Conservation (phyloP, 2,888 invertebrate species). For the Suillia variegata region DNA sequence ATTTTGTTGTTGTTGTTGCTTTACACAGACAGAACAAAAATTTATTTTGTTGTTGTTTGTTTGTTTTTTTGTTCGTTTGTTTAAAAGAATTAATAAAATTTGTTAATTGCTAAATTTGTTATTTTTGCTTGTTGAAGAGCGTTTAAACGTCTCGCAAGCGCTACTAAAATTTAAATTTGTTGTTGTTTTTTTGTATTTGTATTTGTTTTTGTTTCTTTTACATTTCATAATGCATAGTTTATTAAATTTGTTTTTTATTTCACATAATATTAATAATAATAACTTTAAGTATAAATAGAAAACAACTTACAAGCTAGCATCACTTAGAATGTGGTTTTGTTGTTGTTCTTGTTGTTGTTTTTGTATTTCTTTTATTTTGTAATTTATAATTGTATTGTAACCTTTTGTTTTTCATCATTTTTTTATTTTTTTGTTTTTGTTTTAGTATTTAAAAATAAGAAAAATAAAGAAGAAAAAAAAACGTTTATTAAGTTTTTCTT, state of each 20-base stretch:
- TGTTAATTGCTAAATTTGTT: slow-evolving; percentile 53
- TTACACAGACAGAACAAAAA: slow-evolving; percentile 9
- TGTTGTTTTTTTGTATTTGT: slow-evolving; percentile 3
- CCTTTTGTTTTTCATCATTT: slow-evolving; percentile 22
- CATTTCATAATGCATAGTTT: background rate
- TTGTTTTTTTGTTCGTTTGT: background rate
- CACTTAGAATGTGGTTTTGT: slow-evolving; percentile 4
- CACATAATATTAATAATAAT: slow-evolving; percentile 5
- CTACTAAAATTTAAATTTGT: slow-evolving; percentile 49
- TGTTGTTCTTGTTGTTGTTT: too few relatives aligned
- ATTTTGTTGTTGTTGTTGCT: slow-evolving; percentile 1
- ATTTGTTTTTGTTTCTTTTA: slow-evolving; percentile 14
- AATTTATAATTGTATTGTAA: background rate
- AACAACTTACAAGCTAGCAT: background rate
- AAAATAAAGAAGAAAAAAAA: too few relatives aligned
- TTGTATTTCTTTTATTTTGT: too few relatives aligned
- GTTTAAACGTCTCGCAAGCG: too few relatives aligned
- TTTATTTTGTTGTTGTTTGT: background rate
- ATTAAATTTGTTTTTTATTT: background rate
- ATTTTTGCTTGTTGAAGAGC: slow-evolving; percentile 22
- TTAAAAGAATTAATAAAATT: slow-evolving; percentile 33
- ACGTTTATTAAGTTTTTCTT: background rate
- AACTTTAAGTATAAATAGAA: slow-evolving; percentile 3
- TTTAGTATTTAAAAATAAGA: background rate
- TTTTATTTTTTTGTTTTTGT: slow-evolving; percentile 14